Percentiles rank a stretch among this genome's conserved stretches.
These are phyloP conservation scores for Onychomys torridus DNA, from an alignment of 2,797 vertebrate species.

Conservation along the genomic window DNA sequence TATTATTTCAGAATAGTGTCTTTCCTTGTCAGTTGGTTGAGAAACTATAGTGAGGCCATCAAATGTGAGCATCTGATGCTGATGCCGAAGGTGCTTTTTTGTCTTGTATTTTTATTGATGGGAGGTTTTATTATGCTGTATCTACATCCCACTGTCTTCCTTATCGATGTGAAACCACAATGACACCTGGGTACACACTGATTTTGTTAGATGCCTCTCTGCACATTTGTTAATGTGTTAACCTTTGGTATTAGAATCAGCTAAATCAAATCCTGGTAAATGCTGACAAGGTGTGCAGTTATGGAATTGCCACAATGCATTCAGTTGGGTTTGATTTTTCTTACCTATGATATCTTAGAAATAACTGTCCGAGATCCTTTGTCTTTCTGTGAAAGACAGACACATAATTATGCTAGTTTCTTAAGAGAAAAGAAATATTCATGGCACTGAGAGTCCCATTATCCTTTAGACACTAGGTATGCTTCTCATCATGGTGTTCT, in stretches of 20 bases:
- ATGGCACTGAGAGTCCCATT: constrained; percentile 32
- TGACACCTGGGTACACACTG: neutral
- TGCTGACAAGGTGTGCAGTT: constrained; percentile 69
- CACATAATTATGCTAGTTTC: constrained; percentile 71
- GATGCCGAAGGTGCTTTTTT: neutral
- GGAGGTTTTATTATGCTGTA: constrained; percentile 35
- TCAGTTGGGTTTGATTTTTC: constrained; percentile 85
- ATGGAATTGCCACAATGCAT: constrained; percentile 67
- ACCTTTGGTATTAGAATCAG: constrained; percentile 60
- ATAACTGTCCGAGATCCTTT: constrained; percentile 83
- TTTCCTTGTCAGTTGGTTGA: neutral
- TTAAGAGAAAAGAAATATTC: constrained; percentile 52
- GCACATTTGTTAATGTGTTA: constrained; percentile 21
- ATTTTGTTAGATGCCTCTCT: constrained; percentile 54
- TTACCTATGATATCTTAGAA: constrained; percentile 81
- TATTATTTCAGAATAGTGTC: neutral
- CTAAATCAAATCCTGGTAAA: constrained; percentile 80
- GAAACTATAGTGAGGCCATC: neutral
- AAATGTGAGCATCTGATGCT: neutral
- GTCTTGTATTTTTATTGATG: constrained; percentile 30
- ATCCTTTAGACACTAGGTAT: constrained; percentile 65
- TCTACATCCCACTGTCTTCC: neutral
- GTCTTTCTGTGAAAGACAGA: constrained; percentile 76
- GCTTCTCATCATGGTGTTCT: constrained; percentile 44
- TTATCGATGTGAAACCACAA: constrained; percentile 8